phyloP scores from a whole-genome alignment of 2,113 vertebrate genomes.

The Anoura caudifer region DNA sequence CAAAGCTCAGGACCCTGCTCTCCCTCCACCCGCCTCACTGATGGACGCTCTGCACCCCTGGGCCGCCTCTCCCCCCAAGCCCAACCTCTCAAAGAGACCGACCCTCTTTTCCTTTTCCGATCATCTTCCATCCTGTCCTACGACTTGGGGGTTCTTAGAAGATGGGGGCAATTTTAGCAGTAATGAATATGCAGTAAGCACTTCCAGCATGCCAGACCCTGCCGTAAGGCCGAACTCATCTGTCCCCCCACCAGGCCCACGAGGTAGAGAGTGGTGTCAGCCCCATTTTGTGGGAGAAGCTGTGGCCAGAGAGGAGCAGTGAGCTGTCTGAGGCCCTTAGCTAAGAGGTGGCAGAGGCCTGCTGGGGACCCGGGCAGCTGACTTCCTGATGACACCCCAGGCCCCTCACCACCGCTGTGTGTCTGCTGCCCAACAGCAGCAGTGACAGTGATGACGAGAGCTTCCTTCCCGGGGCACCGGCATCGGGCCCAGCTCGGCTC shows the following conservation, averaged over 20 bases:
- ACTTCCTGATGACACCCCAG: background rate
- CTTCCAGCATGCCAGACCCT: background rate
- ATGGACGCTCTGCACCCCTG: no score
- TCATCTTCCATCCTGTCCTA: background rate
- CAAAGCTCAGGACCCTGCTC: background rate
- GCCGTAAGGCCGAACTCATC: no score
- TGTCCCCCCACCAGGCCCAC: fast-evolving
- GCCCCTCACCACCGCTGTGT: background rate
- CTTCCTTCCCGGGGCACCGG: fast-evolving
- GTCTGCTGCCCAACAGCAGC: background rate
- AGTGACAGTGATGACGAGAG: fast-evolving
- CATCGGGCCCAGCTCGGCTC: fast-evolving
- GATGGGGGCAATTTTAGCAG: background rate
- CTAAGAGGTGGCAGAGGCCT: background rate
- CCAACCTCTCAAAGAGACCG: background rate
- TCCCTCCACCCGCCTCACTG: background rate
- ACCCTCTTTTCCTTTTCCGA: background rate
- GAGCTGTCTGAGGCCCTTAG: background rate
- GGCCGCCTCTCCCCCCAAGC: fast-evolving
- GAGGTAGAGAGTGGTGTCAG: background rate
- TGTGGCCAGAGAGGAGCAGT: background rate
- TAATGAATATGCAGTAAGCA: no score
- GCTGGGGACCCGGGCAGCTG: background rate
- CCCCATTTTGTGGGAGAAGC: background rate
- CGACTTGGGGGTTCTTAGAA: background rate